These are phyloP conservation scores for Oreortyx pictus DNA, from an alignment of 2,797 vertebrate genomes.

Conservation along the genomic window DNA sequence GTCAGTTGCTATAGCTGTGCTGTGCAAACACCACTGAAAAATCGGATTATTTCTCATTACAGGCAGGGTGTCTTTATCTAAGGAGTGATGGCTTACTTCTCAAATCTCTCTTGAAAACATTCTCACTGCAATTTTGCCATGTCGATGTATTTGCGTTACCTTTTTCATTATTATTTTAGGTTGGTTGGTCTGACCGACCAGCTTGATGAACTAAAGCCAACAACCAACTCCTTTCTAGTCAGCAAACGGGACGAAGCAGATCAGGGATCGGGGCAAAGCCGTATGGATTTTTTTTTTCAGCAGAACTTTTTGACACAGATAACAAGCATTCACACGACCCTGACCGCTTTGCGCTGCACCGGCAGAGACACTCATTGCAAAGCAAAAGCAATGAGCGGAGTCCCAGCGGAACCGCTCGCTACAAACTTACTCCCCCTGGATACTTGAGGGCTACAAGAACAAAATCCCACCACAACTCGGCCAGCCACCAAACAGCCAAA, in stretches of 20 bases:
- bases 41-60: not conserved
- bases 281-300: not conserved
- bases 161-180: not conserved
- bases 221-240: not conserved
- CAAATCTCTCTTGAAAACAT: not conserved
- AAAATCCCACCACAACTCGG: fast-evolving
- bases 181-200: not conserved
- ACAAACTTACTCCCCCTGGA: not conserved
- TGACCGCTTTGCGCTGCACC: not conserved
- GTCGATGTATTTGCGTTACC: not conserved
- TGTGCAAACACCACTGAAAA: not conserved
- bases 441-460: fast-evolving
- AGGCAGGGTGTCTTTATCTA: not conserved
- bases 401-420: not conserved
- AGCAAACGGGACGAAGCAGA: not conserved
- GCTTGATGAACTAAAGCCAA: not conserved
- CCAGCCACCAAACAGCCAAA: not conserved
- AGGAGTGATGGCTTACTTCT: fast-evolving
- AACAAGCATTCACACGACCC: not conserved
- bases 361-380: fast-evolving
- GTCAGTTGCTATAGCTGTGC: not conserved
- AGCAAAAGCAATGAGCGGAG: not conserved
- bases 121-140: not conserved
- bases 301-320: fast-evolving
- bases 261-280: not conserved